Conservation (phyloP, 2,797 vertebrate species). For the Rallus crepitans region DNA sequence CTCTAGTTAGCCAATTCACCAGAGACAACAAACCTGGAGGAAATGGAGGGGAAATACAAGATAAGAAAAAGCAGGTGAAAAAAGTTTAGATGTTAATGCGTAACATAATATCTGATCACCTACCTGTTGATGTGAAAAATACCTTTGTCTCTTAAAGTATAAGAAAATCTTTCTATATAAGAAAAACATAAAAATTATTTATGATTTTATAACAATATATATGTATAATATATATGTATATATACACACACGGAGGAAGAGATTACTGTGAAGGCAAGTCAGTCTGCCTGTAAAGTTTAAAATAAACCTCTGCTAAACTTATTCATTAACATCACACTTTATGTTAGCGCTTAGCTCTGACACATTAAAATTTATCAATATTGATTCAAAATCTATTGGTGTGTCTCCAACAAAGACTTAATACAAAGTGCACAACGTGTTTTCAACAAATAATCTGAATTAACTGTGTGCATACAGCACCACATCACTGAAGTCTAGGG, state of each 20-base stretch:
- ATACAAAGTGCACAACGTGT: not conserved
- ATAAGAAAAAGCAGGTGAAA: not conserved
- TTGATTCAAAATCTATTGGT: not conserved
- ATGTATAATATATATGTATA: not conserved
- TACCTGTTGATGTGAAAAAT: not conserved
- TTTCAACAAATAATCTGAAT: not conserved
- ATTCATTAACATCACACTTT: not conserved
- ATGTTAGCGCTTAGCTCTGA: not conserved
- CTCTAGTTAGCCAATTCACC: not conserved
- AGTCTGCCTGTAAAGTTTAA: not conserved
- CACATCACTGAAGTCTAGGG: accelerated
- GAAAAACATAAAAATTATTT: not conserved
- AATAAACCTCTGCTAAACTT: not conserved
- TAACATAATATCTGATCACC: not conserved
- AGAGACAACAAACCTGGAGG: not conserved
- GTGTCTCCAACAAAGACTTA: not conserved
- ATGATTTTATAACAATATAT: not conserved
- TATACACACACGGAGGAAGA: accelerated
- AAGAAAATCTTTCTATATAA: not conserved
- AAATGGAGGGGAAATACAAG: not conserved
- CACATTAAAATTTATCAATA: not conserved
- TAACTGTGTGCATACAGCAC: not conserved
- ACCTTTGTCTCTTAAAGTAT: not conserved
- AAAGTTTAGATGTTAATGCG: not conserved
- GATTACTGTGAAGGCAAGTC: not conserved